Evolutionary conservation across 2,797 vertebrate genomes (phyloP).

Genomic region (Aeoliscus strigatus): DNA sequence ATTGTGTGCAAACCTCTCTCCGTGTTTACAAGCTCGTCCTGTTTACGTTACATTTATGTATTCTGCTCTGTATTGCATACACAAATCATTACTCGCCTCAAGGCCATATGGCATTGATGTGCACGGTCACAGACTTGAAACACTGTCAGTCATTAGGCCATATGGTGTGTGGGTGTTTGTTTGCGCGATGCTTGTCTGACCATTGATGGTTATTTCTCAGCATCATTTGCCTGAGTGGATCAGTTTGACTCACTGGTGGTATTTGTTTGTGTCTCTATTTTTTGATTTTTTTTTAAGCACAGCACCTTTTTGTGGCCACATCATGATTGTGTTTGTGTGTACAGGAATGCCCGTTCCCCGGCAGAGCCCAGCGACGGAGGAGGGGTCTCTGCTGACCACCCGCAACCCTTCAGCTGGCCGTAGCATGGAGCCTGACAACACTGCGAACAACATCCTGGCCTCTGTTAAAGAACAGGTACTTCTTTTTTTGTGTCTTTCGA

Average conservation of each 20-base stretch:
- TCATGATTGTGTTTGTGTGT: slow-evolving; percentile 26
- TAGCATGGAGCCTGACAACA: slow-evolving; percentile 86
- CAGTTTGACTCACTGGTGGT: slow-evolving; percentile 3
- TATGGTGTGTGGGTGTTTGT: slow-evolving; percentile 65
- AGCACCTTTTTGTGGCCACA: slow-evolving; percentile 33
- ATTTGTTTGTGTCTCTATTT: slow-evolving; percentile 8
- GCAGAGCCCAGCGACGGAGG: slow-evolving; percentile 84
- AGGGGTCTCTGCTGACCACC: slow-evolving; percentile 79
- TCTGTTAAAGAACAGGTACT: slow-evolving; percentile 99
- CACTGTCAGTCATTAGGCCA: slow-evolving; percentile 50
- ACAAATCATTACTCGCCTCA: slow-evolving; percentile 15
- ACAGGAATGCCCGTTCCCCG: slow-evolving; percentile 92
- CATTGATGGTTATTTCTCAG: slow-evolving; percentile 39
- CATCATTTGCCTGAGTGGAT: slow-evolving; percentile 22
- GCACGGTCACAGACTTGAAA: slow-evolving; percentile 49
- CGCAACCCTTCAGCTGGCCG: slow-evolving; percentile 78
- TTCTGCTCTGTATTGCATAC: neutral
- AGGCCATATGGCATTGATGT: slow-evolving; percentile 62
- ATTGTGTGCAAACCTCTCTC: too few relatives aligned
- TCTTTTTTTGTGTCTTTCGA: too few relatives aligned
- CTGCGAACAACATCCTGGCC: slow-evolving; percentile 93
- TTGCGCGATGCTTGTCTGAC: slow-evolving; percentile 39
- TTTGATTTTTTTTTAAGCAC: neutral
- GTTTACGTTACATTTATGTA: too few relatives aligned
- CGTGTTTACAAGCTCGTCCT: too few relatives aligned